These are phyloP conservation scores for Eupithecia abbreviata DNA, from an alignment of 2,888 invertebrate genomes.

Conservation along the genomic window DNA sequence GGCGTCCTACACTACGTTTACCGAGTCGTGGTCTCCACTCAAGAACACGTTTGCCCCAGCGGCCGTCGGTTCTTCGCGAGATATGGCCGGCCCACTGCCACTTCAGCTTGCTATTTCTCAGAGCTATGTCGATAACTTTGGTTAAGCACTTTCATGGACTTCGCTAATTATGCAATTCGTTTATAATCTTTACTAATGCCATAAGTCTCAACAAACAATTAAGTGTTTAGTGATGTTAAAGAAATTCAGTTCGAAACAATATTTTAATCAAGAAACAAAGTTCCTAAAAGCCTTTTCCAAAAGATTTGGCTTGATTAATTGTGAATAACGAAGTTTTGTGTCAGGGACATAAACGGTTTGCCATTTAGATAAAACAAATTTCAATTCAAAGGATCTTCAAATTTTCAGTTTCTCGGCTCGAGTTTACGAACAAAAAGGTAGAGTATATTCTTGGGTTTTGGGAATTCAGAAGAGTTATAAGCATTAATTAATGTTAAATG, in stretches of 20 bases:
- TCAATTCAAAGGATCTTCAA: slow-evolving; percentile 49
- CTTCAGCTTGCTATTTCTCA: no score
- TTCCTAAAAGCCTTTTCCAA: slow-evolving; percentile 40
- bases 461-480: neutral
- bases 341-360: slow-evolving; percentile 53
- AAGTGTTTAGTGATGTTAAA: slow-evolving; percentile 1
- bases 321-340: slow-evolving; percentile 53
- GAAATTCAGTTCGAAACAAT: slow-evolving; percentile 7
- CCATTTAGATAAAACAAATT: slow-evolving; percentile 50
- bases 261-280: slow-evolving; percentile 11
- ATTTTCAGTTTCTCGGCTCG: slow-evolving; percentile 28
- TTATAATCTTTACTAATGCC: neutral
- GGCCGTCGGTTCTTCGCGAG: no score
- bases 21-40: no score
- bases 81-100: no score
- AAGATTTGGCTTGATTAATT: slow-evolving; percentile 62
- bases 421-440: slow-evolving; percentile 29
- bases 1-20: no score
- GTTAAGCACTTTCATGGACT: no score
- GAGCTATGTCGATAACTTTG: no score
- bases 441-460: slow-evolving; percentile 2
- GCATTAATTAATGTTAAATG: neutral
- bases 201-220: neutral
- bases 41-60: no score
- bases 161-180: neutral